Conservation (phyloP, 2,113 vertebrate genomes). For the Eptesicus fuscus region DNA sequence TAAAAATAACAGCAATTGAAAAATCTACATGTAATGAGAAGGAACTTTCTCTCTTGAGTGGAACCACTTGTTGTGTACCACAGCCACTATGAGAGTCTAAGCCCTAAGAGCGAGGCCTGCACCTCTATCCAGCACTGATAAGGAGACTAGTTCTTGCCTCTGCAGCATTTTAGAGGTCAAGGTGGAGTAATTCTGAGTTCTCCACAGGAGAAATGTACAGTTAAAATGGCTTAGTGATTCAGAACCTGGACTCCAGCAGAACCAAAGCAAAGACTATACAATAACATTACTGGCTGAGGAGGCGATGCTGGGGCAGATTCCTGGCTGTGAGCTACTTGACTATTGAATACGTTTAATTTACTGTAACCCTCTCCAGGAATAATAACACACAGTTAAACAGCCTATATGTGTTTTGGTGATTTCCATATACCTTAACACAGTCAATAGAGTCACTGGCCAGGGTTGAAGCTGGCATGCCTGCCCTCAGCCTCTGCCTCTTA, state of each 20-base stretch:
- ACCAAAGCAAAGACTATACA: neutral
- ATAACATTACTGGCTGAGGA: neutral
- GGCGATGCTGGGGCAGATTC: neutral
- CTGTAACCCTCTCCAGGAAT: neutral
- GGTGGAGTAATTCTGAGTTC: neutral
- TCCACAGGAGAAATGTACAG: neutral
- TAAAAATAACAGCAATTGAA: neutral
- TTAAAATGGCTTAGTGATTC: neutral
- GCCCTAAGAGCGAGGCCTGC: neutral
- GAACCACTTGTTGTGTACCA: neutral
- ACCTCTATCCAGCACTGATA: neutral
- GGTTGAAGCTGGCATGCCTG: neutral
- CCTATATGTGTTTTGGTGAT: neutral
- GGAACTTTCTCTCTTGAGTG: neutral
- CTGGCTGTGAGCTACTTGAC: neutral
- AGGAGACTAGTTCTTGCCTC: neutral
- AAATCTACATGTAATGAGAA: neutral
- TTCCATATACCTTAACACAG: neutral
- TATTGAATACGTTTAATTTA: neutral
- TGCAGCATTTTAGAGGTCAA: accelerated
- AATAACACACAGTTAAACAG: neutral
- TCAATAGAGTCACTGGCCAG: accelerated
- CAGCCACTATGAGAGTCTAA: neutral
- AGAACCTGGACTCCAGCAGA: neutral
- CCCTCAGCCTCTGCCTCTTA: neutral